Conservation (phyloP, 1,140 invertebrate genomes). For the Choristoneura fumiferana region DNA sequence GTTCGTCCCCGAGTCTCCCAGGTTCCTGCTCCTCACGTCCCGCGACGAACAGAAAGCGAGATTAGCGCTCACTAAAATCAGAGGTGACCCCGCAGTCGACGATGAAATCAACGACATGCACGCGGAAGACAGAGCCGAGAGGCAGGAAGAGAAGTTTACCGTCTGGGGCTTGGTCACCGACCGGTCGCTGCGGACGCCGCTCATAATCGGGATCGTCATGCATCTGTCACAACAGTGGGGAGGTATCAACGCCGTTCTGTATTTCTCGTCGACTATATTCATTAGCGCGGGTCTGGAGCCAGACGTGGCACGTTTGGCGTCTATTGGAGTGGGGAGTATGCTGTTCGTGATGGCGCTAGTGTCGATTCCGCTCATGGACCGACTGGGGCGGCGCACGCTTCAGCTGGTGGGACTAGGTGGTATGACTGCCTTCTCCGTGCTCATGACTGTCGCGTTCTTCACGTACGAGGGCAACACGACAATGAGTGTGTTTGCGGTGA, state of each 20-base stretch:
- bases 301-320: constrained; percentile 89
- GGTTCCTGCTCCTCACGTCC: constrained; percentile 90
- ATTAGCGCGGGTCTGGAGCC: constrained; percentile 87
- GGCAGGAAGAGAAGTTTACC: constrained; percentile 89
- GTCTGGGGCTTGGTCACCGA: constrained; percentile 89
- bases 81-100: constrained; percentile 81
- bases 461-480: constrained; percentile 78
- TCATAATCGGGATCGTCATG: constrained; percentile 95
- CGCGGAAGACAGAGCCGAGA: constrained; percentile 90
- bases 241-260: constrained; percentile 97
- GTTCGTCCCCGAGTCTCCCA: constrained; percentile 90
- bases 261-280: constrained; percentile 94
- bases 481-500: constrained; percentile 85
- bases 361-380: constrained; percentile 95
- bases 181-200: constrained; percentile 86
- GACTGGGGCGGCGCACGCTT: constrained; percentile 91
- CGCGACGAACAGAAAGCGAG: constrained; percentile 91
- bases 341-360: constrained; percentile 96
- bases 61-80: constrained; percentile 70
- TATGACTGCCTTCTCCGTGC: constrained; percentile 95
- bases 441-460: constrained; percentile 90
- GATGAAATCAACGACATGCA: constrained; percentile 95
- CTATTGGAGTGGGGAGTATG: constrained; percentile 95
- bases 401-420: constrained; percentile 93
- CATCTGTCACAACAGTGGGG: constrained; percentile 96